These are phyloP conservation scores for Fabriciana adippe DNA, from an alignment of 2,888 invertebrate species.

Conservation along the genomic window DNA sequence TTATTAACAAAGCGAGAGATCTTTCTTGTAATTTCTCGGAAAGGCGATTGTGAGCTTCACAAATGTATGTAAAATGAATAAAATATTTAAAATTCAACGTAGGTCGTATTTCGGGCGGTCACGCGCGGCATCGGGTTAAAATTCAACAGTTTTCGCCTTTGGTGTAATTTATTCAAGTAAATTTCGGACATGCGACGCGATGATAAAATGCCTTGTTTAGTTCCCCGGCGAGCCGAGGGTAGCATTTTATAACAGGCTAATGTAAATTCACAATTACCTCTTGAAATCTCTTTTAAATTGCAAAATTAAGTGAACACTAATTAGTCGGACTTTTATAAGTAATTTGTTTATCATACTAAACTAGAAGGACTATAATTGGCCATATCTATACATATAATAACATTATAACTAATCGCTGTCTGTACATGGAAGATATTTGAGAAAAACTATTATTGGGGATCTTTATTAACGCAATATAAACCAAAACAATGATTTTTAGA, in stretches of 20 bases:
- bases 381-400: no score
- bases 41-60: conserved; percentile 26
- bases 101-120: conserved; percentile 40
- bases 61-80: conserved; percentile 40
- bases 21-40: conserved; percentile 31
- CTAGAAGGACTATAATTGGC: no score
- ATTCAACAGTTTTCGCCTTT: conserved; percentile 71
- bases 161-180: conserved; percentile 76
- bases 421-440: no score
- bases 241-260: conserved; percentile 40
- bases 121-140: conserved; percentile 53
- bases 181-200: conserved; percentile 68
- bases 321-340: neutral
- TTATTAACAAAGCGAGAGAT: conserved; percentile 28
- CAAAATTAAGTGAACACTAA: conserved; percentile 10
- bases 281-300: conserved; percentile 22
- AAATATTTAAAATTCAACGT: conserved; percentile 46
- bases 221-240: conserved; percentile 39
- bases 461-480: no score
- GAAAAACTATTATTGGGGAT: no score
- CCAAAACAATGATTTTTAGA: no score
- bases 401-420: no score
- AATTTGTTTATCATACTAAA: neutral
- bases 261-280: conserved; percentile 34
- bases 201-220: conserved; percentile 63